A percentile compares a stretch with the other conserved stretches of the same genome.
These are phyloP conservation scores for Acridotheres tristis DNA, from an alignment of 2,797 vertebrate species.

Conservation along the genomic window DNA sequence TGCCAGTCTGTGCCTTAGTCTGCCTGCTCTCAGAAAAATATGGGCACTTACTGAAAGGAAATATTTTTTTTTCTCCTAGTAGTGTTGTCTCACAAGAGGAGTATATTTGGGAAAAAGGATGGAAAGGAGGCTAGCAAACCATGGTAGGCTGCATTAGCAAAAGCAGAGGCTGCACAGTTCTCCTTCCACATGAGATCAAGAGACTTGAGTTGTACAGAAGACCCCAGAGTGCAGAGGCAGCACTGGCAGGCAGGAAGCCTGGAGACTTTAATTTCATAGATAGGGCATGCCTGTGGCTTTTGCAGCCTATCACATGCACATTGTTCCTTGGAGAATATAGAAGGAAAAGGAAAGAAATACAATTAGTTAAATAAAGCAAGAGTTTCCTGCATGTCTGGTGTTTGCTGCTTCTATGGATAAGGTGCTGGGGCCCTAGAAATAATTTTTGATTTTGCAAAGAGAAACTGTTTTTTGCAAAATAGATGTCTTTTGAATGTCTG, in stretches of 20 bases:
- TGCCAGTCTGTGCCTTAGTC: background rate
- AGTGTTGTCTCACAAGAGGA: background rate
- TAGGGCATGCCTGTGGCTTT: background rate
- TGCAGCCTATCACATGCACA: background rate
- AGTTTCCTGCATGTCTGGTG: background rate
- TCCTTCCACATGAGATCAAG: background rate
- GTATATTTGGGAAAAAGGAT: background rate
- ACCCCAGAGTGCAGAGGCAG: background rate
- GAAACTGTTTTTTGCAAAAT: background rate
- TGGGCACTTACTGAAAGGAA: background rate
- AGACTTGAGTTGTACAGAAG: background rate
- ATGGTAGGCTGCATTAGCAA: background rate
- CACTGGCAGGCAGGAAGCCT: slow-evolving; percentile 18
- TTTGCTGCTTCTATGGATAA: background rate
- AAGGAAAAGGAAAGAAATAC: background rate
- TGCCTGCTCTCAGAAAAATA: background rate
- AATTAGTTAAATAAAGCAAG: slow-evolving; percentile 11
- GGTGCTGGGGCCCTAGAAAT: background rate
- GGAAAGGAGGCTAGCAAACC: background rate
- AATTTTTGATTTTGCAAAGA: background rate
- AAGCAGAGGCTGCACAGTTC: background rate
- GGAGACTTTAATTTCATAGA: background rate
- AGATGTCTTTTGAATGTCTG: background rate
- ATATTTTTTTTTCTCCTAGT: background rate
- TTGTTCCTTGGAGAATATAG: background rate